These are phyloP conservation scores for Amblyjoppa fuscipennis DNA, from an alignment of 2,888 invertebrate species.

Conservation along the genomic window DNA sequence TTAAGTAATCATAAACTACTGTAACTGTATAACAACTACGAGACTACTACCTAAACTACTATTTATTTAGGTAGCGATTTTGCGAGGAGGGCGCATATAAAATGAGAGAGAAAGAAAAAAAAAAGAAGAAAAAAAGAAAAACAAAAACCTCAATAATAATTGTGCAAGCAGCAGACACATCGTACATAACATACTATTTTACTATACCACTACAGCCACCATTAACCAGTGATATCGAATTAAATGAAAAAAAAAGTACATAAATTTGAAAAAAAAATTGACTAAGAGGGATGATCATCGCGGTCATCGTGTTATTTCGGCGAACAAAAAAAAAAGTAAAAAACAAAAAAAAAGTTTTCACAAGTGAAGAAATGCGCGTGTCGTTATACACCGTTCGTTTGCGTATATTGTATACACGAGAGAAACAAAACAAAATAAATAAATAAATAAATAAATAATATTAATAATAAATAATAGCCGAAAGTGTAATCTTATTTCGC, in stretches of 20 bases:
- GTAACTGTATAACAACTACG: constrained; percentile 53
- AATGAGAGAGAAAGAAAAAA: constrained; percentile 1
- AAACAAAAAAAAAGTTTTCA: constrained; percentile 23
- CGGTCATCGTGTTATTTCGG: constrained; percentile 36
- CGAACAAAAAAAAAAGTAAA: not conserved
- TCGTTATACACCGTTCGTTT: constrained; percentile 38
- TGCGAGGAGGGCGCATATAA: not conserved
- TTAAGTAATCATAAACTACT: constrained; percentile 54
- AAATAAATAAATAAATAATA: constrained; percentile 51
- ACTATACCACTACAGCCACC: constrained; percentile 64
- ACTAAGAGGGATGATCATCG: constrained; percentile 20
- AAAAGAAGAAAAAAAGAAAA: constrained; percentile 13
- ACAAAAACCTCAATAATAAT: constrained; percentile 51
- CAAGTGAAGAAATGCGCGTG: constrained; percentile 20
- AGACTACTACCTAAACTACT: constrained; percentile 50
- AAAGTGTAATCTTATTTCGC: constrained; percentile 65
- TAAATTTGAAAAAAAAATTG: not conserved
- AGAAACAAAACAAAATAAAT: constrained; percentile 22
- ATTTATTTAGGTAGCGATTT: constrained; percentile 49
- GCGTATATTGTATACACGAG: constrained; percentile 43
- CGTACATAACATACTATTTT: constrained; percentile 65
- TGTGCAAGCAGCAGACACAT: constrained; percentile 59
- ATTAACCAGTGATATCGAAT: constrained; percentile 63
- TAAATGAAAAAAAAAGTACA: constrained; percentile 8
- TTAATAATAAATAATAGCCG: constrained; percentile 59